Conservation (phyloP, 2,888 invertebrate species). For the Abrostola tripartita region DNA sequence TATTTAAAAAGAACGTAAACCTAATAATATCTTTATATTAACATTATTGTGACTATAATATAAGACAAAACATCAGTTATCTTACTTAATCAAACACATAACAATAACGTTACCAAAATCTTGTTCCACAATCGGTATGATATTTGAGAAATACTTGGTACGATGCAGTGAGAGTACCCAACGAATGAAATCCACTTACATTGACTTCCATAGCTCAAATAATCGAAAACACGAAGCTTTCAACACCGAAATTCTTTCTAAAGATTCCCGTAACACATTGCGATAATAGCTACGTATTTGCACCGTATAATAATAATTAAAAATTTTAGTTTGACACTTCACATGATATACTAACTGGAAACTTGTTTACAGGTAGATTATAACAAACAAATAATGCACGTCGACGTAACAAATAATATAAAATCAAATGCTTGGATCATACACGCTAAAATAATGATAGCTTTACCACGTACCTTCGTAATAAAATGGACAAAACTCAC, state of each 20-base stretch:
- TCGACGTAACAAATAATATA: neutral
- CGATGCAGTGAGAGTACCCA: slow-evolving; percentile 16
- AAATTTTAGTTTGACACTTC: neutral
- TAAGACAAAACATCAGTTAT: too few relatives aligned
- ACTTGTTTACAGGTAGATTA: slow-evolving; percentile 17
- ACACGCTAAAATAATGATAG: too few relatives aligned
- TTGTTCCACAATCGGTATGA: neutral
- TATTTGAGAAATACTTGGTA: slow-evolving; percentile 2
- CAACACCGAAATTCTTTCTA: slow-evolving; percentile 6
- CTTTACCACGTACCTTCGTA: slow-evolving; percentile 38
- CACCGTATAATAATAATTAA: neutral
- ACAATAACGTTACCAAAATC: too few relatives aligned
- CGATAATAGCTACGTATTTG: neutral
- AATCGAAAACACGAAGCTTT: slow-evolving; percentile 31
- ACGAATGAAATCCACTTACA: neutral
- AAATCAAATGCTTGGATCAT: too few relatives aligned
- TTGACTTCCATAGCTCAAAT: slow-evolving; percentile 16
- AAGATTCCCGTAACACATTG: neutral
- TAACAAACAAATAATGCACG: slow-evolving; percentile 24
- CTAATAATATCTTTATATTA: too few relatives aligned
- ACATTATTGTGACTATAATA: too few relatives aligned
- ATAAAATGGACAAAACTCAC: slow-evolving; percentile 42
- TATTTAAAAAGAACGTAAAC: too few relatives aligned
- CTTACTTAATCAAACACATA: too few relatives aligned
- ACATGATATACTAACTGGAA: neutral